Evolutionary conservation across 1,140 invertebrate genomes (phyloP).

Genomic region (Triops longicaudatus): DNA sequence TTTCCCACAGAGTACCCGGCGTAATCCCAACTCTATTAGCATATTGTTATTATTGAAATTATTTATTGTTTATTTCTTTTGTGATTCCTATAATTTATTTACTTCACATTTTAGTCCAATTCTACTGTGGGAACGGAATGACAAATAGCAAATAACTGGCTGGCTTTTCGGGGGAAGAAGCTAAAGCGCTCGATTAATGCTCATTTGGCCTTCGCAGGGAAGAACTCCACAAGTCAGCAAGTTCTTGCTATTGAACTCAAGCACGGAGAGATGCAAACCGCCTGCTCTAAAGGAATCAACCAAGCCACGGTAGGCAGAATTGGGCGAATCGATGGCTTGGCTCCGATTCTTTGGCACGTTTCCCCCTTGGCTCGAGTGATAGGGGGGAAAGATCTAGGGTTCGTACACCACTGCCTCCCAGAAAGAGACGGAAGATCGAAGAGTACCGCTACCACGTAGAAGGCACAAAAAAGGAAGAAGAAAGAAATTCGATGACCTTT

Average conservation of each 20-base stretch:
- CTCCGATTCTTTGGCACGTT: neutral
- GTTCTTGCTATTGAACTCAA: slow-evolving; percentile 8
- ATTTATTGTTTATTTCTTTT: too few relatives aligned
- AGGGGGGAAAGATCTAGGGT: neutral
- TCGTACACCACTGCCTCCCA: neutral
- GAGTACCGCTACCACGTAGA: neutral
- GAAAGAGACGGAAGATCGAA: neutral
- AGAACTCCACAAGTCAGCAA: neutral
- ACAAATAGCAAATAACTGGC: neutral
- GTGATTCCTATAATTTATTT: too few relatives aligned
- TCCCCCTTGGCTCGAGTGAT: slow-evolving; percentile 4
- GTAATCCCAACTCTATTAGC: too few relatives aligned
- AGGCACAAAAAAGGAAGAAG: neutral
- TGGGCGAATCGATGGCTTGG: neutral
- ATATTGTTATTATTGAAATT: too few relatives aligned
- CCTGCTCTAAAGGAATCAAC: neutral
- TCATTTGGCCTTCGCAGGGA: neutral
- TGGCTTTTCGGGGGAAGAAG: neutral
- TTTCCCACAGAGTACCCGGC: too few relatives aligned
- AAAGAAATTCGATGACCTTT: neutral
- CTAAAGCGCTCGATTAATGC: neutral
- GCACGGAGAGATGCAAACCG: neutral
- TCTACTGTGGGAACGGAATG: too few relatives aligned
- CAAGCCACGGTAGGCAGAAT: neutral
- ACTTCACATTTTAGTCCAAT: too few relatives aligned